A percentile compares a stretch with the other conserved stretches of the same genome.
These are phyloP conservation scores for Spicauda simplicius DNA, from an alignment of 2,888 invertebrate genomes.

Conservation along the genomic window DNA sequence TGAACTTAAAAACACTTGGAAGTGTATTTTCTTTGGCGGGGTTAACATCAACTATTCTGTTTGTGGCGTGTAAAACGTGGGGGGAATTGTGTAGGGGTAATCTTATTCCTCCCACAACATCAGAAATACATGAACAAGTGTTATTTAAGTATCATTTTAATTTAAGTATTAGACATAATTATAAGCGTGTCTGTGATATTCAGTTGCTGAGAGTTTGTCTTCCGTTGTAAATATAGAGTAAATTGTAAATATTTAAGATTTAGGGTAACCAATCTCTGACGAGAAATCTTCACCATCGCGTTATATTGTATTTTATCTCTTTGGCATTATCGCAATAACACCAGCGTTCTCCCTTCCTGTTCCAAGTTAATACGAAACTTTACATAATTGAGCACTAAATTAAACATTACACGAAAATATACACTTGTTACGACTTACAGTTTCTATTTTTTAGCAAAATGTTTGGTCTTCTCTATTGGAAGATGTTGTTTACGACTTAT, in stretches of 20 bases:
- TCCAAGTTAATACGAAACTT: no score
- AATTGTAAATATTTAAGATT: no score
- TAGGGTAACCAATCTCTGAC: no score
- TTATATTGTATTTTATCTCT: no score
- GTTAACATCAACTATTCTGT: not conserved
- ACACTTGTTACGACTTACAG: not conserved
- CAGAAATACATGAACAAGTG: not conserved
- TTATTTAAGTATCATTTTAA: not conserved
- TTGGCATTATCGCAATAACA: no score
- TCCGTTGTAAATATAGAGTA: not conserved
- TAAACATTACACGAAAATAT: not conserved
- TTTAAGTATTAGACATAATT: not conserved
- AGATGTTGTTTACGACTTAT: not conserved
- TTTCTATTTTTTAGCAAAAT: not conserved
- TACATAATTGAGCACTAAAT: no score
- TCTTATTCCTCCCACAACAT: not conserved
- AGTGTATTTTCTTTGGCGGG: not conserved
- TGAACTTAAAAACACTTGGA: not conserved
- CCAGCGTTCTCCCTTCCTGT: no score
- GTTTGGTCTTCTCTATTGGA: not conserved
- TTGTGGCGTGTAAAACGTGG: not conserved
- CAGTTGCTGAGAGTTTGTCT: not conserved
- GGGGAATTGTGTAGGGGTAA: no score
- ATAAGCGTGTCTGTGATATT: not conserved
- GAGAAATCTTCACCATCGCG: no score